Conservation (phyloP, 2,888 invertebrate genomes). For the Cyrtodaria siliqua region DNA sequence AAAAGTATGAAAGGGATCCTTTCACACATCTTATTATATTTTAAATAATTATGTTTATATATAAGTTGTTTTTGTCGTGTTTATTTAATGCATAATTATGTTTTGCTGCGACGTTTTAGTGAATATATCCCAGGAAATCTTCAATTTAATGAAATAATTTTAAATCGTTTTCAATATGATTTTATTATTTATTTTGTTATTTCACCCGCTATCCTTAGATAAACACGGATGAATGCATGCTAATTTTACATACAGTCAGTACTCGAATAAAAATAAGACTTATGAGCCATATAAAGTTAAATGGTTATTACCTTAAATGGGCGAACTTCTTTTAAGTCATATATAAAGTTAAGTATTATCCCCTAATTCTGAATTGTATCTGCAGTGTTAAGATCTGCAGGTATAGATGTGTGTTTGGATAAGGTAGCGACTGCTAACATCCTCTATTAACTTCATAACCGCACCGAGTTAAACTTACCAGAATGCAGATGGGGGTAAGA, state of each 20-base stretch:
- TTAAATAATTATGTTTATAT: no score
- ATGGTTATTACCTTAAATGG: slow-evolving; percentile 45
- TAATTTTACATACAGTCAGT: slow-evolving; percentile 51
- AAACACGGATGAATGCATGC: slow-evolving; percentile 14
- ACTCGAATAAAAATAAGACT: slow-evolving; percentile 28
- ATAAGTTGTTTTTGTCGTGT: no score
- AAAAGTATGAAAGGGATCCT: no score
- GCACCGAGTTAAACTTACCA: not conserved
- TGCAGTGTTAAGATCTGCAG: not conserved
- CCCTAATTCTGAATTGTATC: slow-evolving; percentile 28
- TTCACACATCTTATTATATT: no score
- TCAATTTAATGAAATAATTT: not conserved
- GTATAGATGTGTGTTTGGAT: slow-evolving; percentile 5
- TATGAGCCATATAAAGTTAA: slow-evolving; percentile 36
- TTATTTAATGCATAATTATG: no score
- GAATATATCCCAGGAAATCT: no score
- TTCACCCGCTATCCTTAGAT: slow-evolving; percentile 1
- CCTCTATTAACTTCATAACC: not conserved
- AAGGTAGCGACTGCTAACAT: not conserved
- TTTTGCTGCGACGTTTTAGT: no score
- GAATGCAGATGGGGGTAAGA: slow-evolving; percentile 4
- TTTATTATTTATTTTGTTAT: not conserved
- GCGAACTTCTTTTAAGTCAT: slow-evolving; percentile 21
- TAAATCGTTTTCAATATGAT: not conserved
- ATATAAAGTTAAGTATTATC: slow-evolving; percentile 45